Percentiles rank a stretch among this genome's conserved stretches.
Evolutionary conservation across 2,113 vertebrate species (phyloP).

Genomic region (Rhinopithecus roxellana): DNA sequence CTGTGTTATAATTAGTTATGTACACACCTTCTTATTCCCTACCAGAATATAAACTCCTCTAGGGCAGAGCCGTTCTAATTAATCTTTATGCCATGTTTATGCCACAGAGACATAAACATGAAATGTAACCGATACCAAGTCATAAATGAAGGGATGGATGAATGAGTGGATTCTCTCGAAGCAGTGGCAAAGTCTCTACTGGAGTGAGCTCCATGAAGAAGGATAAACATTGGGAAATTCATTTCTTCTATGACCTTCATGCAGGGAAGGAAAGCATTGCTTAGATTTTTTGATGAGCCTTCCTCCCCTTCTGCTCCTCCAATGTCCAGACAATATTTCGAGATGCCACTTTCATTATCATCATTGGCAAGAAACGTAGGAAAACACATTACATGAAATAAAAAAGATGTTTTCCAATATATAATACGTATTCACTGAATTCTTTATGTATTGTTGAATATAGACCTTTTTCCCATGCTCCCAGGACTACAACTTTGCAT

Average conservation of each 20-base stretch:
- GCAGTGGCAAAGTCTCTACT: neutral
- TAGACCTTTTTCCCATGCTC: neutral
- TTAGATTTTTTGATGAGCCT: neutral
- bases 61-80: neutral
- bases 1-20: neutral
- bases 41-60: neutral
- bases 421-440: neutral
- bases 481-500: neutral
- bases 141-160: neutral
- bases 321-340: neutral
- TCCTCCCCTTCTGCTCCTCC: neutral
- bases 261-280: neutral
- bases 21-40: neutral
- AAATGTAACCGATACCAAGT: neutral
- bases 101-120: neutral
- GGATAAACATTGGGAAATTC: neutral
- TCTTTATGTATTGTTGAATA: neutral
- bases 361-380: neutral
- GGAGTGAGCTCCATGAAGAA: neutral
- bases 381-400: neutral
- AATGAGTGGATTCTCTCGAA: neutral
- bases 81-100: neutral
- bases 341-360: neutral
- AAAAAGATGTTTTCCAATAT: neutral
- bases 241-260: neutral